Evolutionary conservation across 2,113 vertebrate species (phyloP), one percentile per base, ranked within the genome.

Genomic region (Petromus typicus): DNA sequence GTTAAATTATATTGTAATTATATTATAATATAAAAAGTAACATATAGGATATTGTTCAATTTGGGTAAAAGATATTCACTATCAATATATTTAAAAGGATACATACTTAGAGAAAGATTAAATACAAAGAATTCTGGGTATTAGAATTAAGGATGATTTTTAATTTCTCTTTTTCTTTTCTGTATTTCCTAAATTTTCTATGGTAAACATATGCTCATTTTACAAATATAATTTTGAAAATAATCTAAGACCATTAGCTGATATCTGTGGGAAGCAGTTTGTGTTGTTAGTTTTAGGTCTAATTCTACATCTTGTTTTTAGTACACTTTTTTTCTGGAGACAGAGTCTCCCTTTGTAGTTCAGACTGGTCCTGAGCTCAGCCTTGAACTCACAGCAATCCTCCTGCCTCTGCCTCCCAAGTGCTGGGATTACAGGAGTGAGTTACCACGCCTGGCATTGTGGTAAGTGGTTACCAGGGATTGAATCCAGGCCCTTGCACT

Each of bases 131-230:
- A 59, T 54, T 86, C 14, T 73, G 37, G 7, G 3, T 57, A 4
- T 10, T 91, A 73, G 7, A 34, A 61, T 57, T 92, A 45, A n/a
- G 9, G 30, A 25, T 84, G 18, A 79, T 80, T 92, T 93, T 86
- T 93, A 80, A 71, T 92, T 90, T 20, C 10, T 40, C n/a, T 86
- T 92, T 76, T 75, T 34, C 25, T 89, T 94, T 9, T 14, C 37
- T 43, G 0, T 84, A 86, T 90, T 82, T 88, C 95, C 54, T 40
- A 92, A 88, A 37, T 79, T 85, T 89, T 94, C 27, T 76, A 37
- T 5, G 57, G 34, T 83, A 82, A 91, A 69, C 14, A 18, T 18
- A 2, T 73, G n/a, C 84, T 95, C 4, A 71, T 87, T 91, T 93
- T 93, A 56, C 23, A 90, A 84, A 66, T 71, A 25, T 57, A 57